Percentiles rank a stretch among this genome's conserved stretches.
Evolutionary conservation across 2,113 vertebrate species (phyloP).

Genomic region (Zosterops hypoxanthus): DNA sequence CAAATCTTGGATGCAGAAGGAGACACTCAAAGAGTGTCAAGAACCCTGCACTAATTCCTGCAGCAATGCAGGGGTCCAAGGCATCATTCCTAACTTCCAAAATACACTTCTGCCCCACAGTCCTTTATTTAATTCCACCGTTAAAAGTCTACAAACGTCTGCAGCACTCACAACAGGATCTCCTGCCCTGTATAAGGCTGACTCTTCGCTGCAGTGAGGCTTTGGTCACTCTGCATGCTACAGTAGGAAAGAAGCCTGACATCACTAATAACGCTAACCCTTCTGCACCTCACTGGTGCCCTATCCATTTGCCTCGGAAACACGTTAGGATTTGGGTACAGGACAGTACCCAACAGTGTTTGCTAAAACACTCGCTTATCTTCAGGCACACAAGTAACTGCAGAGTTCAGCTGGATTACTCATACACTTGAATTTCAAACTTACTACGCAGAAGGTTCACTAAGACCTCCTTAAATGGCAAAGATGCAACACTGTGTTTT

Average conservation of each 20-base stretch:
- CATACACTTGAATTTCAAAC: conserved; percentile 44
- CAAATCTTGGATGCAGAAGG: background rate
- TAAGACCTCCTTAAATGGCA: conserved; percentile 60
- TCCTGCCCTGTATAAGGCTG: background rate
- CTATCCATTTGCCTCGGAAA: background rate
- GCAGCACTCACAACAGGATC: background rate
- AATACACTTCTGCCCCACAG: background rate
- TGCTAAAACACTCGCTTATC: background rate
- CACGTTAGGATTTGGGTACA: background rate
- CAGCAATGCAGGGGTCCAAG: background rate
- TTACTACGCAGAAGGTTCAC: background rate
- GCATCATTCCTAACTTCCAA: background rate
- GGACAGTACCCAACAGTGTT: background rate
- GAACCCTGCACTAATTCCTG: accelerated
- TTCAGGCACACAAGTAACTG: background rate
- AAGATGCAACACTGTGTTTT: background rate
- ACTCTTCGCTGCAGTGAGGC: background rate
- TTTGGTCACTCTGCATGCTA: background rate
- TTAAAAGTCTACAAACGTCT: background rate
- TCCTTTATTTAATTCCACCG: background rate
- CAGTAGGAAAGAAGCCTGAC: background rate
- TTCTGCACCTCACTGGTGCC: background rate
- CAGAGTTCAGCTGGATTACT: conserved; percentile 46
- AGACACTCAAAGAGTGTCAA: background rate
- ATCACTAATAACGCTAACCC: background rate